Evolutionary conservation across 2,888 invertebrate genomes (phyloP), one percentile per base, ranked within the genome.

Genomic region (Hirtodrosophila confusa): DNA sequence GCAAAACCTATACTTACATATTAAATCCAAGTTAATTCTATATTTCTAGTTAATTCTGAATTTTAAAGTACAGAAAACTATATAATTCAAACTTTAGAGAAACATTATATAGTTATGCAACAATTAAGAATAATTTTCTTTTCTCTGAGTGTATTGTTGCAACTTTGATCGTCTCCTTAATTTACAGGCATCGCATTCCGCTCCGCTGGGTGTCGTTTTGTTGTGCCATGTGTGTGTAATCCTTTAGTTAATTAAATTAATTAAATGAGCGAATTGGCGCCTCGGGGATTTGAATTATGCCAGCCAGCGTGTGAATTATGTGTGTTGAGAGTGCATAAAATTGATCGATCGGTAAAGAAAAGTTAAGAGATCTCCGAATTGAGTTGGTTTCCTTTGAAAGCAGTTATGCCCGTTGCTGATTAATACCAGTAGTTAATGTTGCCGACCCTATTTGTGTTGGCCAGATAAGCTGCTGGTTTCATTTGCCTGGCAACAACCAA

Each of bases 201-300:
- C 33, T 44, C 70, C 79, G 41, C 56, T 50, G 75, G 82, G 70
- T 80, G 71, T 86, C 71, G 71, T 77, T 88, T 64, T 64, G 61
- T 39, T 44, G 39, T 17, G 23, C 39, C 39, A 36, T 61, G 60
- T 73, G 40, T 47, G 44, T 43, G 63, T 75, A 86, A 86, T 80
- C 75, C 78, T 80, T 69, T 33, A 84, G 86, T 88, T 86, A 84
- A 88, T 84, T 84, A 84, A 84, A 84, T 86, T 79, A 86, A 84
- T 86, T 86, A 84, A 86, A 88, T 74, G 86, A 57, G 63, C 45
- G 64, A 72, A 85, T 75, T 66, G 84, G 66, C 55, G 57, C 80
- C 68, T 84, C 60, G 75, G 67, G 85, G 75, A 85, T 69, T 87
- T 63, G 55, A 68, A 66, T 72, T 69, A 65, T 64, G 53, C 33